A percentile compares a stretch with the other conserved stretches of the same genome.
These are phyloP conservation scores for Nymphalis polychloros DNA, from an alignment of 2,888 invertebrate genomes.

Conservation along the genomic window DNA sequence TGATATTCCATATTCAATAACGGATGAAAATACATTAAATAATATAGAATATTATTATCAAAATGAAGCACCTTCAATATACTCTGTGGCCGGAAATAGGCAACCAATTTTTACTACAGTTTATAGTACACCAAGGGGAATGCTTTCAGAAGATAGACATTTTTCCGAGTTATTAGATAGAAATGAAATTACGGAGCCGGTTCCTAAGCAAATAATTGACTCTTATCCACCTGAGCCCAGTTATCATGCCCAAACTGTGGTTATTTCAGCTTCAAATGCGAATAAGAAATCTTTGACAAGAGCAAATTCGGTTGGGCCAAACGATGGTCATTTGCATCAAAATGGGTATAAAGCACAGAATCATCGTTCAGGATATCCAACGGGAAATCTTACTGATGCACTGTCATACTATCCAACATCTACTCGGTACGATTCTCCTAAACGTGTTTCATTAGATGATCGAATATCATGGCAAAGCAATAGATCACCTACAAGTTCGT, in stretches of 20 bases:
- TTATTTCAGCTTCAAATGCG: constrained; percentile 65
- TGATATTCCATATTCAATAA: constrained; percentile 56
- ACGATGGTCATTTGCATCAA: constrained; percentile 79
- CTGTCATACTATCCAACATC: constrained; percentile 91
- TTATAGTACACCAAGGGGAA: constrained; percentile 85
- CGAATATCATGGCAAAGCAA: constrained; percentile 83
- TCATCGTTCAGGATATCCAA: constrained; percentile 86
- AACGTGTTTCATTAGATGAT: constrained; percentile 82
- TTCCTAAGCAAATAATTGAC: constrained; percentile 60
- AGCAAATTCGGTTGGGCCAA: constrained; percentile 79
- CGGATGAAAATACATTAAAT: constrained; percentile 58
- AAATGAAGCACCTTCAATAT: constrained; percentile 85
- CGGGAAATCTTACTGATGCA: constrained; percentile 89
- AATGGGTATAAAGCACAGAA: constrained; percentile 85
- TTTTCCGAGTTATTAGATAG: constrained; percentile 87
- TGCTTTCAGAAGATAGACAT: constrained; percentile 83
- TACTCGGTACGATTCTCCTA: constrained; percentile 81
- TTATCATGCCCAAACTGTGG: constrained; percentile 82
- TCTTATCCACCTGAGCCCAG: constrained; percentile 80
- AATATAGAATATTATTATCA: constrained; percentile 74
- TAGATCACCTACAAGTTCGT: constrained; percentile 83
- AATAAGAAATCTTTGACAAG: constrained; percentile 79
- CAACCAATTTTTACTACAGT: constrained; percentile 88
- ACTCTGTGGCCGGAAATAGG: constrained; percentile 88
- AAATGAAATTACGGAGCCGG: constrained; percentile 74